Percentiles rank a stretch among this genome's conserved stretches.
These are phyloP conservation scores for Todiramphus chloris DNA, from an alignment of 2,113 vertebrate genomes.

Conservation along the genomic window DNA sequence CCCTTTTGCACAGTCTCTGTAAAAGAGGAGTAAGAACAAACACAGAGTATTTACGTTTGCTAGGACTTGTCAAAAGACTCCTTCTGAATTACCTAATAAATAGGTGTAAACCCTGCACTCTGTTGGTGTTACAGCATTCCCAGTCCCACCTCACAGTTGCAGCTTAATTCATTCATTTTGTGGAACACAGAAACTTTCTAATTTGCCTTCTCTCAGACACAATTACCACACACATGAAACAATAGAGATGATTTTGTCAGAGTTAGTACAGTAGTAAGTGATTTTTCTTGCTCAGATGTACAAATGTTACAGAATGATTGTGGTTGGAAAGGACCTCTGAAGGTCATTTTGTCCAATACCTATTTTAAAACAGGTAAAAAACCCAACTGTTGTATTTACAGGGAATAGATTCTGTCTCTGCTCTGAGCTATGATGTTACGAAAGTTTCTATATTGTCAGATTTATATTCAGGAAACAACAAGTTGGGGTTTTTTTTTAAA, in stretches of 20 bases:
- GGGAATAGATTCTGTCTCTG: neutral
- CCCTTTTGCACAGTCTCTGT: neutral
- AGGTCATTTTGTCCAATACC: neutral
- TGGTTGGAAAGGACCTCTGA: neutral
- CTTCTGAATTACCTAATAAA: neutral
- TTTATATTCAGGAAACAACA: slow-evolving; percentile 13
- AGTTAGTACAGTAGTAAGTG: neutral
- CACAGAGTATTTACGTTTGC: neutral
- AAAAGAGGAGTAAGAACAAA: neutral
- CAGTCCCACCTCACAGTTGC: neutral
- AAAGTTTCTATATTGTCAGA: neutral
- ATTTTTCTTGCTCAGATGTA: neutral
- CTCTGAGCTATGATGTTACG: neutral
- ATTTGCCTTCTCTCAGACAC: neutral
- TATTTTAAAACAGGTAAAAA: neutral
- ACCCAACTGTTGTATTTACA: neutral
- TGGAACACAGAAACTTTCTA: neutral
- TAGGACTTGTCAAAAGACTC: neutral
- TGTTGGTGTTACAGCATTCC: neutral
- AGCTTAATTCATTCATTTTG: neutral
- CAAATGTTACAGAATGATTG: neutral
- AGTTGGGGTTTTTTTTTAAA: neutral
- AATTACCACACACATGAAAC: neutral
- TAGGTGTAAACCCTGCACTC: neutral
- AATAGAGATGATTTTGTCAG: neutral